Evolutionary conservation across 2,113 vertebrate species (phyloP).

Genomic region (Isichthys henryi): DNA sequence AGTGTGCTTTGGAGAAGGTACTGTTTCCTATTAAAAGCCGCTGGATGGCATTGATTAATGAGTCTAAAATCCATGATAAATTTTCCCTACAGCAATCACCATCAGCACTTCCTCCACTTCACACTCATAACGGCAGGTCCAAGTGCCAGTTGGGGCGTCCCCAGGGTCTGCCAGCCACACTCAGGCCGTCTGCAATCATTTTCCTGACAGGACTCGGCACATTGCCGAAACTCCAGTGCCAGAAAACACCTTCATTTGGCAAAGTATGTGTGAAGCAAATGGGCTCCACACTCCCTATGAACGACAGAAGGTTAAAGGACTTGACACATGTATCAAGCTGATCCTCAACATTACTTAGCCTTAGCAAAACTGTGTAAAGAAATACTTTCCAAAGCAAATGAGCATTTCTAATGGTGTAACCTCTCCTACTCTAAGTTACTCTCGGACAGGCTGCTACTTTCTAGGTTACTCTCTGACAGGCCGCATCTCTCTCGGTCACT

Average conservation of each 20-base stretch:
- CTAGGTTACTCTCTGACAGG: neutral
- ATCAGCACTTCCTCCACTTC: neutral
- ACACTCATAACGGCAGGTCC: neutral
- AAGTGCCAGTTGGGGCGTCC: neutral
- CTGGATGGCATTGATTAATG: conserved; percentile 21
- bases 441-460: neutral
- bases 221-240: neutral
- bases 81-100: neutral
- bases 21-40: conserved; percentile 14
- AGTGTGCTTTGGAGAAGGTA: neutral
- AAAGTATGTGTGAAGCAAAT: neutral
- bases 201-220: neutral
- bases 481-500: neutral
- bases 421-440: neutral
- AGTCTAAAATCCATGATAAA: conserved; percentile 2
- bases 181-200: neutral
- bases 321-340: neutral
- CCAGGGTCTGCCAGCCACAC: neutral
- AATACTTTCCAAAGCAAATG: neutral
- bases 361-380: neutral
- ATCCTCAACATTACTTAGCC: neutral
- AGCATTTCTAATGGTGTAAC: neutral
- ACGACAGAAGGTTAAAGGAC: neutral
- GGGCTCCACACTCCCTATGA: neutral
- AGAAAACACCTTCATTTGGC: neutral